phyloP scores from a whole-genome alignment of 2,113 vertebrate species.

The Cygnus atratus region DNA sequence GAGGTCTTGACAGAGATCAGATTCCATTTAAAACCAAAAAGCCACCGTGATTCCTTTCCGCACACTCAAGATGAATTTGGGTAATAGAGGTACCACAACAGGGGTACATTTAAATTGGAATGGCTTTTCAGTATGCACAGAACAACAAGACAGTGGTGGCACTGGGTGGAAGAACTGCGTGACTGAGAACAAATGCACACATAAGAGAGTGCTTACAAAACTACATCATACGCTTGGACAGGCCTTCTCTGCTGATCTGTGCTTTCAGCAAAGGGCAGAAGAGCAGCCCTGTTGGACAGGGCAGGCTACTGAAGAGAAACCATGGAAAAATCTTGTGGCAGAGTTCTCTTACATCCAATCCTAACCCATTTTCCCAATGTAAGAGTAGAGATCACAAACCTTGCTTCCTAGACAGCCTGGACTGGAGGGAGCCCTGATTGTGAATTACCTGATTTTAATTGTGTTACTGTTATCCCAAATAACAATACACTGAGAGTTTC shows the following conservation, averaged over 20 bases:
- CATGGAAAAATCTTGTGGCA: not conserved
- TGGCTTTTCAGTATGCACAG: not conserved
- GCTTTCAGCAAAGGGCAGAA: not conserved
- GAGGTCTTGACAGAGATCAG: conserved; percentile 20
- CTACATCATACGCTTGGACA: not conserved
- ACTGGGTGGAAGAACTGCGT: not conserved
- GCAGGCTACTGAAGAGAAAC: not conserved
- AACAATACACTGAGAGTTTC: not conserved
- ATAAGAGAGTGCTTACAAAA: not conserved
- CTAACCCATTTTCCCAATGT: not conserved
- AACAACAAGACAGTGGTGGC: not conserved
- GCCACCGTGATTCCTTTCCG: not conserved
- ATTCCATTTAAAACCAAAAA: conserved; percentile 46
- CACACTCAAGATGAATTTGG: conserved; percentile 13
- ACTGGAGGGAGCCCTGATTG: not conserved
- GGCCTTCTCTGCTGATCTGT: not conserved
- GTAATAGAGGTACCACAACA: conserved; percentile 47
- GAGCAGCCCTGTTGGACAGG: not conserved
- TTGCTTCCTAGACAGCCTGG: not conserved
- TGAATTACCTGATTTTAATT: not conserved
- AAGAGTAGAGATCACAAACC: not conserved
- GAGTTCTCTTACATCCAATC: not conserved
- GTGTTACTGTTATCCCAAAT: not conserved
- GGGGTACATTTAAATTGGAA: conserved; percentile 21
- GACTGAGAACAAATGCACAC: conserved; percentile 16